Evolutionary conservation across 2,113 vertebrate genomes (phyloP).

Genomic region (Anas platyrhynchos): DNA sequence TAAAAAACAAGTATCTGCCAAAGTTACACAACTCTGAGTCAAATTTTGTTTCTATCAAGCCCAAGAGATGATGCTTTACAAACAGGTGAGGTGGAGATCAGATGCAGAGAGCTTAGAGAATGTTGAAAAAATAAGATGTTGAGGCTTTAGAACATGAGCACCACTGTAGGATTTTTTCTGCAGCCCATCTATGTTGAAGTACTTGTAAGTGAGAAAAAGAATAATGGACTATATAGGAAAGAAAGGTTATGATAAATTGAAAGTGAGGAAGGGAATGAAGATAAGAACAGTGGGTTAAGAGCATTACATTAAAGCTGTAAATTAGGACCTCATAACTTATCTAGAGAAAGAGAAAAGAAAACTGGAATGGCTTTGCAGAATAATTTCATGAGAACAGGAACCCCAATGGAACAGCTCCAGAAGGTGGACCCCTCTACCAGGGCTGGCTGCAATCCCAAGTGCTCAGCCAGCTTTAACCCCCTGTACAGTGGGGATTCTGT

Average conservation of each 20-base stretch:
- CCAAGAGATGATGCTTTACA: conserved; percentile 1
- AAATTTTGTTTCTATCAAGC: conserved; percentile 34
- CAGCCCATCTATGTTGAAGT: not conserved
- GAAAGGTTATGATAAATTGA: not conserved
- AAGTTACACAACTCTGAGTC: conserved; percentile 36
- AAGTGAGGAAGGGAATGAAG: not conserved
- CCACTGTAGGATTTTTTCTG: not conserved
- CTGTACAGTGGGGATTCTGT: not conserved
- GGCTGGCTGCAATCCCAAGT: not conserved
- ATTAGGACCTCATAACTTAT: conserved; percentile 11
- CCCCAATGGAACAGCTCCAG: not conserved
- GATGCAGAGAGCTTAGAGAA: not conserved
- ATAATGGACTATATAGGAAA: not conserved
- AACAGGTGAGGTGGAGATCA: conserved; percentile 30
- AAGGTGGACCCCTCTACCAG: not conserved
- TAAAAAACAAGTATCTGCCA: conserved; percentile 2
- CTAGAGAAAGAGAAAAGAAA: conserved; percentile 4
- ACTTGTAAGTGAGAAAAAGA: not conserved
- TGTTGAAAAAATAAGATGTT: not conserved
- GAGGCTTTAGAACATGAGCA: not conserved
- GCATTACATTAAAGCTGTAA: not conserved
- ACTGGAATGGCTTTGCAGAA: not conserved
- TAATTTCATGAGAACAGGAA: not conserved
- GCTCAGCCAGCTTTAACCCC: not conserved
- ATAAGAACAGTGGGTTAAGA: not conserved